Base-by-base conservation (phyloP, 2,888 invertebrate species). In the Pimpla rufipes region DNA sequence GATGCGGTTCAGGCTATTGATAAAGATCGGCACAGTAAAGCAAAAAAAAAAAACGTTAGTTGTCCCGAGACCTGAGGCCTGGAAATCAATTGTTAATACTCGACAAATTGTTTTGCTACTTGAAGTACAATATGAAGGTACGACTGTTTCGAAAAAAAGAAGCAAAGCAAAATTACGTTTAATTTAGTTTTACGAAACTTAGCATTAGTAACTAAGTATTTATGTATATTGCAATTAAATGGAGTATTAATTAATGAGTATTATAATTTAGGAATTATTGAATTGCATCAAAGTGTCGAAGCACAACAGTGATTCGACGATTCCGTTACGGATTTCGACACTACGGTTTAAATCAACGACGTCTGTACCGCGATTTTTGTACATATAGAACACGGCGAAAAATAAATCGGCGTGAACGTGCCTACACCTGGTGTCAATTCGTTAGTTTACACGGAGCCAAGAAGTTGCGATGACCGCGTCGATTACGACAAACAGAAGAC, bases 221-320 rank as follows among this genome's bases (percentile, higher is more conserved):
- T 70, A 73, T 73, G 62, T 73, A 50, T 62, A 74, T 59, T 73
- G 16, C n/a, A 13, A 11, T 73, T 29, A n/a, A 35, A 0, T 18
- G 23, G 29, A 59, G 57, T 35, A 16, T 37, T 29, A 59, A 45
- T 45, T 45, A 37, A 59, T 29, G 2, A 29, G 29, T 29, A 29
- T n/a, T n/a, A 29, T 29, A 29, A 29, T 3, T 29, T 29, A 29
- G 3, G 2, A 5, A 29, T 29, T 29, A 29, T 29, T 29, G 2
- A 5, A 29, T 29, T 29, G 18, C 13, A 42, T n/a, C 23, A 8
- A 73, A 57, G 23, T 57, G 55, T 70, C 8, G 57, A 45, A 57
- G 57, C n/a, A n/a, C 23, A 23, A 11, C 42, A 40, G 16, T 23
- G 42, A 40, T 1, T 21, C 29, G 57, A 57, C n/a, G 23, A 16